phyloP scores from a whole-genome alignment of 2,888 invertebrate genomes.

The Erpobdella octoculata region DNA sequence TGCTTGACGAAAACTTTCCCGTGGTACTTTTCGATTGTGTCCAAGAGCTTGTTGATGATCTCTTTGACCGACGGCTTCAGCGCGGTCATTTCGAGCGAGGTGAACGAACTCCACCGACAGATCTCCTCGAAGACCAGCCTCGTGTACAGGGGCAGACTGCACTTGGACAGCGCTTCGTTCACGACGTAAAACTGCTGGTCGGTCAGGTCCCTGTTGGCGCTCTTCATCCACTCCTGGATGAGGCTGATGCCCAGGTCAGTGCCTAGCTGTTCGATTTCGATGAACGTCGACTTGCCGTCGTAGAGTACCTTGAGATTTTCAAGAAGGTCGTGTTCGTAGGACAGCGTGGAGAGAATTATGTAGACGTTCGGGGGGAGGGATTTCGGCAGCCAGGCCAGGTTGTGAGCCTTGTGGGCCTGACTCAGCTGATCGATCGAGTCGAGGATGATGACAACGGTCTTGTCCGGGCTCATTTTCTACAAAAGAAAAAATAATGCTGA shows the following conservation, averaged over 20 bases:
- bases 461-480: constrained; percentile 14
- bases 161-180: constrained; percentile 35
- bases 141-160: constrained; percentile 40
- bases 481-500: neutral
- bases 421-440: constrained; percentile 42
- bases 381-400: constrained; percentile 40
- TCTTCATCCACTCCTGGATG: constrained; percentile 32
- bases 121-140: constrained; percentile 40
- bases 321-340: constrained; percentile 39
- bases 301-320: constrained; percentile 36
- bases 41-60: constrained; percentile 40
- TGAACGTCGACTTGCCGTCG: constrained; percentile 26
- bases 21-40: constrained; percentile 37
- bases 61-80: constrained; percentile 40
- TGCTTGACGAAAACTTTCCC: constrained; percentile 38
- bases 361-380: constrained; percentile 37
- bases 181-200: constrained; percentile 37
- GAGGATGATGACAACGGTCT: constrained; percentile 38
- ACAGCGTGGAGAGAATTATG: constrained; percentile 39
- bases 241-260: constrained; percentile 26
- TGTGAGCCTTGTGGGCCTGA: constrained; percentile 36
- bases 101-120: constrained; percentile 39
- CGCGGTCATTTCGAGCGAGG: constrained; percentile 13
- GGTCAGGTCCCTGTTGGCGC: constrained; percentile 38
- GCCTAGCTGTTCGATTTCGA: constrained; percentile 33